Percentiles rank a stretch among this genome's conserved stretches.
Conservation (phyloP, 1,140 invertebrate genomes). For the Lordiphosa collinella region DNA sequence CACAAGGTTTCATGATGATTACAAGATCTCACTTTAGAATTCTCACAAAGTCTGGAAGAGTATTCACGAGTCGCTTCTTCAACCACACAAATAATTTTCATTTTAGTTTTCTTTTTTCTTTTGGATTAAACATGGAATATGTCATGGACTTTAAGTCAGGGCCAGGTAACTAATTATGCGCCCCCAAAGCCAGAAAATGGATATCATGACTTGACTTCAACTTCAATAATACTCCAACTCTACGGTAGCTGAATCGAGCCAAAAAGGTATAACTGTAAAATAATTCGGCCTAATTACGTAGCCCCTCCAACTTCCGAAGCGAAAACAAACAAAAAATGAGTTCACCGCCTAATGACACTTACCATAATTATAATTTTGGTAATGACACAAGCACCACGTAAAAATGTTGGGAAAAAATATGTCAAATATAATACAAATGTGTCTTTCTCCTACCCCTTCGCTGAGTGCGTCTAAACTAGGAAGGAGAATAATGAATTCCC, state of each 20-base stretch:
- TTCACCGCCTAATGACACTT: constrained; percentile 71
- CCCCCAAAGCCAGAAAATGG: constrained; percentile 17
- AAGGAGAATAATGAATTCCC: too few species aligned
- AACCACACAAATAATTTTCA: background rate
- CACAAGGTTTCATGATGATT: too few species aligned
- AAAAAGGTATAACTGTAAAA: constrained; percentile 54
- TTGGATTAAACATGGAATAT: constrained; percentile 40
- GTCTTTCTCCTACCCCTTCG: too few species aligned
- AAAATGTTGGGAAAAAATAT: constrained; percentile 58
- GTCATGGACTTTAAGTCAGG: constrained; percentile 46
- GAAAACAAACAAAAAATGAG: constrained; percentile 52
- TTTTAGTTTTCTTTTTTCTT: background rate
- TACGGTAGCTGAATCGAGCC: constrained; percentile 17
- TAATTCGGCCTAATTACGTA: constrained; percentile 68
- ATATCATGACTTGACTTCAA: constrained; percentile 31
- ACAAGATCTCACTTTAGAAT: too few species aligned
- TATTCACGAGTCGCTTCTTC: too few species aligned
- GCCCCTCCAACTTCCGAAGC: background rate
- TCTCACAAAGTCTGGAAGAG: too few species aligned
- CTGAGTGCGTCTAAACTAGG: too few species aligned
- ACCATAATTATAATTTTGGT: constrained; percentile 78
- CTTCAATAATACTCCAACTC: constrained; percentile 5
- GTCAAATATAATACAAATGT: constrained; percentile 75
- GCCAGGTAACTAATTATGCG: constrained; percentile 48
- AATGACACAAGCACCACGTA: constrained; percentile 53